Evolutionary conservation across 2,888 invertebrate genomes (phyloP).

Genomic region (Galerucella calmariensis): DNA sequence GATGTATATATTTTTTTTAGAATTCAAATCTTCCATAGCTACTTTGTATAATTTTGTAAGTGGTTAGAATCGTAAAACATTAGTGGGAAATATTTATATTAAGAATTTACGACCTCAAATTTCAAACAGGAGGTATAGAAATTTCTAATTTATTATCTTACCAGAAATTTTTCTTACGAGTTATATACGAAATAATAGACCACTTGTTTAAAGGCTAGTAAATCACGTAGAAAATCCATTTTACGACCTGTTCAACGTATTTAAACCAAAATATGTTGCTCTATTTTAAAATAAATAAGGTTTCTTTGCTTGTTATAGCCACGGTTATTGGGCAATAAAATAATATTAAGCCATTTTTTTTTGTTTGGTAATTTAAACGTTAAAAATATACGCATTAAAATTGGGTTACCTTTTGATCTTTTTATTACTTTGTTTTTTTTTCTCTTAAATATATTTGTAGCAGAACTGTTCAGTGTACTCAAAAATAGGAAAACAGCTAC

Average conservation of each 20-base stretch:
- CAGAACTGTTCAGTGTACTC: no score
- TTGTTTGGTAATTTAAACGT: background rate
- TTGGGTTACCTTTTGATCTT: slow-evolving; percentile 7
- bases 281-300: slow-evolving; percentile 18
- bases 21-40: background rate
- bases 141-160: slow-evolving; percentile 29
- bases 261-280: slow-evolving; percentile 26
- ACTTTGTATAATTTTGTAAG: slow-evolving; percentile 15
- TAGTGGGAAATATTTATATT: slow-evolving; percentile 17
- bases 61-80: slow-evolving; percentile 14
- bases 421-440: background rate
- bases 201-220: slow-evolving; percentile 32
- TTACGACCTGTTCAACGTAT: slow-evolving; percentile 28
- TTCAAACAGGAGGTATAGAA: slow-evolving; percentile 24
- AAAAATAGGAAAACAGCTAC: no score
- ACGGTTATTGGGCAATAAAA: slow-evolving; percentile 14
- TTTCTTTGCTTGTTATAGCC: background rate
- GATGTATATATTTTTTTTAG: background rate
- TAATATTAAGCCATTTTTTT: slow-evolving; percentile 3
- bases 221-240: slow-evolving; percentile 32
- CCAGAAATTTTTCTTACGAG: slow-evolving; percentile 17
- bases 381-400: background rate
- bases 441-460: background rate
- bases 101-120: slow-evolving; percentile 24
- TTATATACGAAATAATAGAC: slow-evolving; percentile 30